Evolutionary conservation across 2,888 invertebrate genomes (phyloP).

Genomic region (Nematopogon swammerdamellus): DNA sequence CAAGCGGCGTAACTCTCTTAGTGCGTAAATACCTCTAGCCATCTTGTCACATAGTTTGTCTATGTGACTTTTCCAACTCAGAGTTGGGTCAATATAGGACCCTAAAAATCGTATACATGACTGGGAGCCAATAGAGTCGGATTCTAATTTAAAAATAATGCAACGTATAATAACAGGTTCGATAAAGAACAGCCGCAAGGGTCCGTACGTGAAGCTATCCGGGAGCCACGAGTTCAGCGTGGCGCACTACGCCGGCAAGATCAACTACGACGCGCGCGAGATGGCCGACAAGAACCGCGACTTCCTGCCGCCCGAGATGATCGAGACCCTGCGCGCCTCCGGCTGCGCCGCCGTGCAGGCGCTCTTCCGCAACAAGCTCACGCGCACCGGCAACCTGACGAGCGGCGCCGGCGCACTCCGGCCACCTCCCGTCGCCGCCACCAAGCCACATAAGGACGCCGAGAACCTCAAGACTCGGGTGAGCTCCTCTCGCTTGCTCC

Average conservation of each 20-base stretch:
- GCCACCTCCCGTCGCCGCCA: neutral
- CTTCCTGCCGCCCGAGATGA: conserved; percentile 86
- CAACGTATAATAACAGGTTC: conserved; percentile 36
- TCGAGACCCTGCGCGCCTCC: conserved; percentile 80
- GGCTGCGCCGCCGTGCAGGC: conserved; percentile 65
- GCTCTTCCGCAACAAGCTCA: conserved; percentile 80
- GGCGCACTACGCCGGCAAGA: conserved; percentile 88
- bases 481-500: no score
- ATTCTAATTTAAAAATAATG: no score
- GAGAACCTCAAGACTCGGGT: no score
- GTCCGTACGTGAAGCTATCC: conserved; percentile 52
- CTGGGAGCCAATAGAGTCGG: no score
- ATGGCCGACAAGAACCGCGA: conserved; percentile 90
- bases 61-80: no score
- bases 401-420: conserved; percentile 26
- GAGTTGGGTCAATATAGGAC: no score
- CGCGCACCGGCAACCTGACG: conserved; percentile 81
- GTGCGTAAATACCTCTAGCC: no score
- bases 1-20: no score
- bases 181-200: conserved; percentile 48
- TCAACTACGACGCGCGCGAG: conserved; percentile 78
- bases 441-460: no score
- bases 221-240: conserved; percentile 73
- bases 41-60: no score
- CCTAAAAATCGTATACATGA: no score